Evolutionary conservation across 1,140 invertebrate genomes (phyloP), one percentile per base, ranked within the genome.

Genomic region (Cataglyphis hispanica): DNA sequence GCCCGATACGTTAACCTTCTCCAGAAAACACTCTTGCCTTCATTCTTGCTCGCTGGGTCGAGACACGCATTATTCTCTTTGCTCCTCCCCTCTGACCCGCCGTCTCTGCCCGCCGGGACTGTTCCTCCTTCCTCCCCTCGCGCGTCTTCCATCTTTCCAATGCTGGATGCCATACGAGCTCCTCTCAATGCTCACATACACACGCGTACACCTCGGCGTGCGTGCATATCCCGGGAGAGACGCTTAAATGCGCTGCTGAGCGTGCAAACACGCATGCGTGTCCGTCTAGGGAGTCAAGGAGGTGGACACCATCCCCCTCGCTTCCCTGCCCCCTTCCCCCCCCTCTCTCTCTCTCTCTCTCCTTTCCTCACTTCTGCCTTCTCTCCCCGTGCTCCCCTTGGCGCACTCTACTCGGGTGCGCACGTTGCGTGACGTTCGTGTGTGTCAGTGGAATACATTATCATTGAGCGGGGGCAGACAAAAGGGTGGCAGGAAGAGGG

Each of bases 401-500:
- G 31, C n/a, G 40, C 61, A 25, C 56, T 72, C n/a, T 34, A 25
- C 31, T 43, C 63, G 67, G 69, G 43, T 77, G 81, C 72, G 81
- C 81, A 84, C 81, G 72, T 76, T 84, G 81, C 81, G 72, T 84
- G 69, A 76, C 63, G 77, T 80, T 69, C 75, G 88, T 66, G 80
- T 88, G 91, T 84, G 88, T 85, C 90, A 86, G 91, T 84, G 89
- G 91, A 93, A 92, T 93, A 91, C 88, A 91, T 94, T 92, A 93
- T 93, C 90, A 90, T 91, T 89, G 88, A 87, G 64, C 69, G 85
- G 80, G 84, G 84, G 74, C 40, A 43, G 70, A 43, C 56, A 56
- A n/a, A 70, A 66, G 70, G 87, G 50, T 56, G 81, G 50, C 61
- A n/a, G 27, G 70, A 34, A 53, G 77, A 86, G 84, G 53, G 76